Conservation (phyloP, 2,113 vertebrate species). For the Chlamydotis undulata region DNA sequence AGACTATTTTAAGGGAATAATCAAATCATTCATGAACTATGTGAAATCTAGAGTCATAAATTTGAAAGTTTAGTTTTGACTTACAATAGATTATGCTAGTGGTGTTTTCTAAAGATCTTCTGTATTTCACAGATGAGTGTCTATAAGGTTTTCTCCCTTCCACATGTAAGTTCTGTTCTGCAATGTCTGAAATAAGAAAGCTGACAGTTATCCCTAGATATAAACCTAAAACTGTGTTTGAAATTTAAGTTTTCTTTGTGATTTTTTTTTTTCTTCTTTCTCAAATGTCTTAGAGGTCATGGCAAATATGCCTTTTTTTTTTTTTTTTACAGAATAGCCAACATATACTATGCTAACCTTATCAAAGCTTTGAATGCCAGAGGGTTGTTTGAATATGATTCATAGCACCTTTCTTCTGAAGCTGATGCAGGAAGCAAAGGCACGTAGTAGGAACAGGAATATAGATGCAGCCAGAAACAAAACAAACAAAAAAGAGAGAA, state of each 20-base stretch:
- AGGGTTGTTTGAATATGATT: neutral
- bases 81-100: neutral
- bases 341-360: neutral
- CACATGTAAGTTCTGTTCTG: neutral
- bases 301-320: neutral
- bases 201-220: neutral
- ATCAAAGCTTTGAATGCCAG: neutral
- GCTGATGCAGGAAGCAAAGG: neutral
- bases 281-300: neutral
- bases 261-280: rapidly evolving
- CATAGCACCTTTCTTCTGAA: neutral
- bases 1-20: neutral
- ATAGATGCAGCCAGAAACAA: neutral
- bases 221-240: neutral
- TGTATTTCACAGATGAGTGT: neutral
- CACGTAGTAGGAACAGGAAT: neutral
- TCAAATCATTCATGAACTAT: neutral
- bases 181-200: neutral
- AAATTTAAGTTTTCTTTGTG: neutral
- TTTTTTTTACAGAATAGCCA: neutral
- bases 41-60: neutral
- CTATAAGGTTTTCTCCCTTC: neutral
- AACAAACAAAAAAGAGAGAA: neutral
- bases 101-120: neutral
- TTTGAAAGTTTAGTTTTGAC: neutral